Base-by-base conservation (phyloP, 2,888 invertebrate species). In the Stenurella melanura region DNA sequence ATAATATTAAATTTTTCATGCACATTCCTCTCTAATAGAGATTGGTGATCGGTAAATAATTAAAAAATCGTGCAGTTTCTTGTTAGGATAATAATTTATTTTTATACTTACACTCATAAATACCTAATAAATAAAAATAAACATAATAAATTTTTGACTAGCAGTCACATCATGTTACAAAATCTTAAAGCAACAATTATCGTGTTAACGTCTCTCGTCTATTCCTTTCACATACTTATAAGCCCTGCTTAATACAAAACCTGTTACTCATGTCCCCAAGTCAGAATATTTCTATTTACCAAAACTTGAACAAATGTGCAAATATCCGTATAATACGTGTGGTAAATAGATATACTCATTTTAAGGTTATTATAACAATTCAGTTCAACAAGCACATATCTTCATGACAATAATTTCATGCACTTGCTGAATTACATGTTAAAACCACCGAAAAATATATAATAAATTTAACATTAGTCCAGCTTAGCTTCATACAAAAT, bases 51-150 rank as follows among this genome's bases (percentile, higher is more conserved):
- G 21, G 58, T 11, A 21, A 58, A 58, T 58, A 54, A 60, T 61
- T 68, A 64, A 70, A 68, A 73, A 61, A 56, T 60, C 68, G 60
- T 74, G 74, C 74, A 60, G 11, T 50, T 71, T 71, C 5, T 21
- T 58, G 34, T 66, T 72, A 61, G 18, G 50, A 50, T 63, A 61
- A 73, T 68, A 73, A 76, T 67, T 63, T 57, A 68, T 68, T 57
- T 19, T 26, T 57, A 68, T 76, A 76, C 76, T 76, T 76, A 76
- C 76, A 67, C 38, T 70, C 30, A n/a, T 10, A 67, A 54, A 30
- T 21, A 69, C 19, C 17, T 30, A 56, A n/a, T 57, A 57, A 17
- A 58, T 19, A 19, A 58, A 56, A 56, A 56, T 17, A 56, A 58
- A 50, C 50, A 50, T 2, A 4, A 56, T 34, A 18, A 58, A 19